phyloP scores from a whole-genome alignment of 2,888 invertebrate genomes.

The Epirrita christyi region DNA sequence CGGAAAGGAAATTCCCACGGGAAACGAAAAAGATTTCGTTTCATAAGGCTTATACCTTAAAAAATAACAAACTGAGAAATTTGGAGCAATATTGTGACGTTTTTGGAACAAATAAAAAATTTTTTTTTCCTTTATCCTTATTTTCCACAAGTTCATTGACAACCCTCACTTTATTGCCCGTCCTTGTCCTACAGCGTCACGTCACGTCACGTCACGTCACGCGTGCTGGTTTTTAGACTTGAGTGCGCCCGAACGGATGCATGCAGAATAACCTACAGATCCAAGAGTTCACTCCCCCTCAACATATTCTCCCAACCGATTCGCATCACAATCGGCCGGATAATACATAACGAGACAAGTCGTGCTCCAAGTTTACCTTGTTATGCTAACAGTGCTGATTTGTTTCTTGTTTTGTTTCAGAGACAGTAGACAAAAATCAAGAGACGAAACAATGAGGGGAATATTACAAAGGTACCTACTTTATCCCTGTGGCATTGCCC shows the following conservation, averaged over 20 bases:
- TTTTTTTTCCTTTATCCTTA: neutral
- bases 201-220: conserved; percentile 63
- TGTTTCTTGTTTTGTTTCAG: conserved; percentile 50
- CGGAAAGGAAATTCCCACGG: too few relatives aligned
- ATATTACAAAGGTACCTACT: conserved; percentile 8
- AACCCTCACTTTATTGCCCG: conserved; percentile 47
- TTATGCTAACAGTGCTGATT: conserved; percentile 64
- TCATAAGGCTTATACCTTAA: too few relatives aligned
- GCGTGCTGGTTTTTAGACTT: conserved; percentile 71
- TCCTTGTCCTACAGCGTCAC: conserved; percentile 60
- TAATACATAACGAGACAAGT: conserved; percentile 65
- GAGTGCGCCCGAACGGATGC: conserved; percentile 66
- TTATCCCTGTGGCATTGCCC: conserved; percentile 15
- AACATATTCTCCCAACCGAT: conserved; percentile 40
- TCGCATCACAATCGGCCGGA: conserved; percentile 51
- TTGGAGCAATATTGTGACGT: too few relatives aligned
- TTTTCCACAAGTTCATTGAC: conserved; percentile 32
- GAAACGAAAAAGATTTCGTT: too few relatives aligned
- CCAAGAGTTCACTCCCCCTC: conserved; percentile 44
- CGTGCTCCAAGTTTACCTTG: conserved; percentile 60
- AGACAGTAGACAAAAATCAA: conserved; percentile 44
- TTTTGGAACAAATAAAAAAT: too few relatives aligned
- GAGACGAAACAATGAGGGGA: conserved; percentile 28
- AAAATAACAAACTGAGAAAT: too few relatives aligned
- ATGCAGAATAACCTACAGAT: conserved; percentile 55